Percentiles rank a stretch among this genome's conserved stretches.
These are phyloP conservation scores for Drosophila leonis DNA, from an alignment of 2,888 invertebrate species.

Conservation along the genomic window DNA sequence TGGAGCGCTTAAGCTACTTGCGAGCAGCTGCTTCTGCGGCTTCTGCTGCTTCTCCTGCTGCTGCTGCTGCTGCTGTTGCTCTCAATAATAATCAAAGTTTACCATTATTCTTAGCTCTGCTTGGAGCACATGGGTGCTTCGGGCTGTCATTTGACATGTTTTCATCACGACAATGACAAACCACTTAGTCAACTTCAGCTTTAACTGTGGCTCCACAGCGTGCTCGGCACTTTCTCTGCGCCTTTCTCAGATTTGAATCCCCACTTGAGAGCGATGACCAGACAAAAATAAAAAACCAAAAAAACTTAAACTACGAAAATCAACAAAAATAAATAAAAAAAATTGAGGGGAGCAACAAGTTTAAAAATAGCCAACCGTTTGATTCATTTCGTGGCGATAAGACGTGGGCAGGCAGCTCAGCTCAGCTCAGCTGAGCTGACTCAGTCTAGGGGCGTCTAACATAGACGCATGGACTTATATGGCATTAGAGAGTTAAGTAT, in stretches of 20 bases:
- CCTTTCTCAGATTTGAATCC: conserved; percentile 61
- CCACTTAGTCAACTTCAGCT: conserved; percentile 53
- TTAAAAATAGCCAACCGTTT: conserved; percentile 51
- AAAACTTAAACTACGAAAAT: conserved; percentile 3
- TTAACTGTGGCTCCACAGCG: conserved; percentile 23
- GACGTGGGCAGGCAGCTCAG: conserved; percentile 45
- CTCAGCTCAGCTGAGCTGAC: conserved; percentile 25
- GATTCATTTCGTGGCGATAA: conserved; percentile 51
- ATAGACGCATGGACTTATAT: conserved; percentile 24
- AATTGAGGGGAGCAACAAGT: conserved; percentile 29
- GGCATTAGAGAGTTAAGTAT: conserved; percentile 53
- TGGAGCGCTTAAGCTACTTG: conserved; percentile 34
- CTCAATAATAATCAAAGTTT: conserved; percentile 44
- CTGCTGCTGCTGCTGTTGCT: conserved; percentile 23
- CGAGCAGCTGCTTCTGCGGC: conserved; percentile 36
- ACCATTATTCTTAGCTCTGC: conserved; percentile 37
- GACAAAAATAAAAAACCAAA: conserved; percentile 25
- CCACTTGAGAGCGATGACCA: conserved; percentile 72
- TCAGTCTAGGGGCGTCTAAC: conserved; percentile 40
- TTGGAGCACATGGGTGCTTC: conserved; percentile 44
- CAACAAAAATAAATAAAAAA: conserved; percentile 21
- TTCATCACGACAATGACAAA: conserved; percentile 64
- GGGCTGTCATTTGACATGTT: conserved; percentile 47
- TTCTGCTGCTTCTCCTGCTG: conserved; percentile 29
- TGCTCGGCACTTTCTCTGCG: conserved; percentile 62